These are phyloP conservation scores for Cepaea nemoralis DNA, from an alignment of 1,140 invertebrate genomes.

Conservation along the genomic window DNA sequence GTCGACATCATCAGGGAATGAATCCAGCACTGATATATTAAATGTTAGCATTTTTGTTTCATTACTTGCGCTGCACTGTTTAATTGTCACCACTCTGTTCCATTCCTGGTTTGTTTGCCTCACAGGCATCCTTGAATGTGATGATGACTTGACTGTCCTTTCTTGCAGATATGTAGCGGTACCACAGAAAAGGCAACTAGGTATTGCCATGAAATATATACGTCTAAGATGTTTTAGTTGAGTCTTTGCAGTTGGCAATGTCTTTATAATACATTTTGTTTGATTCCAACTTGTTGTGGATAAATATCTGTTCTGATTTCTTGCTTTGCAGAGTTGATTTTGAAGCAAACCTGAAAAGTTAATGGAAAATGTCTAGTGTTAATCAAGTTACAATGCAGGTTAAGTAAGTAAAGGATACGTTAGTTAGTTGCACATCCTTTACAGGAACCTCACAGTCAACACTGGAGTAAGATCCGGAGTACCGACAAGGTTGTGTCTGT, in stretches of 20 bases:
- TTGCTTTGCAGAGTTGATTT: not conserved
- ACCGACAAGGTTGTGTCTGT: no score
- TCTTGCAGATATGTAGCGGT: not conserved
- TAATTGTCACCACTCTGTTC: not conserved
- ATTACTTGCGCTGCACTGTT: not conserved
- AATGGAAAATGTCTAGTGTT: no score
- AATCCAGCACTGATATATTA: not conserved
- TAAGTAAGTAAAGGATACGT: no score
- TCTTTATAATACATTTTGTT: not conserved
- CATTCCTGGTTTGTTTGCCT: not conserved
- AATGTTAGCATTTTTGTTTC: not conserved
- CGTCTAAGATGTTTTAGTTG: not conserved
- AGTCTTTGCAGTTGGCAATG: not conserved
- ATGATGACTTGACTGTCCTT: not conserved
- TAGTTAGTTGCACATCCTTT: no score
- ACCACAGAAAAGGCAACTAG: not conserved
- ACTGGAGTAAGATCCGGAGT: no score
- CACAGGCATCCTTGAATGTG: not conserved
- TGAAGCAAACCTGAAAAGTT: slow-evolving; percentile 9
- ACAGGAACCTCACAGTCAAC: no score
- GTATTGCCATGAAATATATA: not conserved
- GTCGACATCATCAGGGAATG: not conserved
- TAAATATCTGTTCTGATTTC: not conserved
- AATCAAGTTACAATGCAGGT: no score
- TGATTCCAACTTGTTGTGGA: not conserved